Conservation (phyloP, 37 sponge, comb jelly and placozoan species). For the Geodia barretti region DNA sequence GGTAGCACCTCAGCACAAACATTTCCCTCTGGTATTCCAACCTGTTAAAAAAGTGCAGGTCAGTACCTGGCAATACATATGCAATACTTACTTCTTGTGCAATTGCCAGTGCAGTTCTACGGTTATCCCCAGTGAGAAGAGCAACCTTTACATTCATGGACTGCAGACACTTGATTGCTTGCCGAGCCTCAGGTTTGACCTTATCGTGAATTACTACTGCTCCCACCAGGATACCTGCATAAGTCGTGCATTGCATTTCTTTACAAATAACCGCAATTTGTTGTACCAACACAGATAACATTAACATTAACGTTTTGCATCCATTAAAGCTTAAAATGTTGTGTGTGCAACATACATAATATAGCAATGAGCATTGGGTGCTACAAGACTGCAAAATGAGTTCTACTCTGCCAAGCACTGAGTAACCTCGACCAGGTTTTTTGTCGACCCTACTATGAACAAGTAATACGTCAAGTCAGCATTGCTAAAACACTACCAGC, state of each 20-base stretch:
- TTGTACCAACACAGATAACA: neutral
- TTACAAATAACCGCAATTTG: neutral
- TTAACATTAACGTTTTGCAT: neutral
- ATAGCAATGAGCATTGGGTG: too few species aligned
- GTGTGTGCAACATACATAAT: neutral
- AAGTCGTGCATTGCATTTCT: neutral
- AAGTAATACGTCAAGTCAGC: too few species aligned
- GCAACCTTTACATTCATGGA: conserved; percentile 36
- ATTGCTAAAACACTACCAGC: too few species aligned
- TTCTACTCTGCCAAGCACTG: too few species aligned
- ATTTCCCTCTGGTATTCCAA: conserved; percentile 55
- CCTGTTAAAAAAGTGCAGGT: conserved; percentile 24
- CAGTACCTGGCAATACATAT: neutral
- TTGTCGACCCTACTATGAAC: too few species aligned
- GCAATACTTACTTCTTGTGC: conserved; percentile 60
- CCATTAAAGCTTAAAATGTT: neutral
- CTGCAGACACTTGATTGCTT: conserved; percentile 41
- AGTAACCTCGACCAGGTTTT: too few species aligned
- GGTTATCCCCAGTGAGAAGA: conserved; percentile 88
- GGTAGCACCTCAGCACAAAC: conserved; percentile 92
- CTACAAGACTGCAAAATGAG: neutral
- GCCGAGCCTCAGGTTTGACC: conserved; percentile 42
- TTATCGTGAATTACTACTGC: conserved; percentile 68
- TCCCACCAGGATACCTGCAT: conserved; percentile 45
- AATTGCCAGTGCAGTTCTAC: conserved; percentile 77